Conservation (phyloP, 2,797 vertebrate genomes). For the Lycodopsis pacificus region DNA sequence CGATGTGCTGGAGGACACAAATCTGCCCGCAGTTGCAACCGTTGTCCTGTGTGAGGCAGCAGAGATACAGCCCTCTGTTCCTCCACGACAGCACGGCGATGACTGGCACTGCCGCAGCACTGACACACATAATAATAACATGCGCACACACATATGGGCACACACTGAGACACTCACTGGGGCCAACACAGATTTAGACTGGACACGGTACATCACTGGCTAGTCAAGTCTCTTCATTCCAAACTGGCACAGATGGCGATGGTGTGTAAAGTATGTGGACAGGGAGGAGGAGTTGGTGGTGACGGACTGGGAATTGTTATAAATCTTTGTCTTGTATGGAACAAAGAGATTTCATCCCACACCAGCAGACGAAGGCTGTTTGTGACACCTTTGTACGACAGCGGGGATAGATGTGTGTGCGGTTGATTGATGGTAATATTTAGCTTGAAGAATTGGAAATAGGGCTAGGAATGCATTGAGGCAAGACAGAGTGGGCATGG, state of each 20-base stretch:
- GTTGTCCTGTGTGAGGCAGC: conserved; percentile 83
- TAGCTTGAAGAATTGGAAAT: conserved; percentile 66
- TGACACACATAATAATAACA: conserved; percentile 60
- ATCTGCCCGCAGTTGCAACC: conserved; percentile 59
- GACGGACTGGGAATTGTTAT: conserved; percentile 66
- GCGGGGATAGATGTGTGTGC: conserved; percentile 42
- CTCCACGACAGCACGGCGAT: conserved; percentile 28
- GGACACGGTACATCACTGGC: conserved; percentile 54
- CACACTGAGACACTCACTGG: conserved; percentile 8
- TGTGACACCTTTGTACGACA: conserved; percentile 56
- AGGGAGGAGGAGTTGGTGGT: conserved; percentile 57
- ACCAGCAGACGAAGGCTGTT: conserved; percentile 56
- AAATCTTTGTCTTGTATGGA: conserved; percentile 66
- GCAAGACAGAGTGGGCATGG: conserved; percentile 55
- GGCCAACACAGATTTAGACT: conserved; percentile 62
- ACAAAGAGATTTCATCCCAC: conserved; percentile 71
- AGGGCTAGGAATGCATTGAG: conserved; percentile 55
- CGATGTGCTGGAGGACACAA: conserved; percentile 32
- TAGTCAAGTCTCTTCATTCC: conserved; percentile 54
- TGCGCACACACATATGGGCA: conserved; percentile 34
- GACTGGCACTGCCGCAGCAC: conserved; percentile 68
- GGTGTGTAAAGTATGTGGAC: conserved; percentile 59
- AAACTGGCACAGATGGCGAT: conserved; percentile 57
- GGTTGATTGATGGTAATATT: conserved; percentile 72
- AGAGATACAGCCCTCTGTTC: conserved; percentile 79